phyloP scores from a whole-genome alignment of 2,113 vertebrate genomes.

The Suncus etruscus region DNA sequence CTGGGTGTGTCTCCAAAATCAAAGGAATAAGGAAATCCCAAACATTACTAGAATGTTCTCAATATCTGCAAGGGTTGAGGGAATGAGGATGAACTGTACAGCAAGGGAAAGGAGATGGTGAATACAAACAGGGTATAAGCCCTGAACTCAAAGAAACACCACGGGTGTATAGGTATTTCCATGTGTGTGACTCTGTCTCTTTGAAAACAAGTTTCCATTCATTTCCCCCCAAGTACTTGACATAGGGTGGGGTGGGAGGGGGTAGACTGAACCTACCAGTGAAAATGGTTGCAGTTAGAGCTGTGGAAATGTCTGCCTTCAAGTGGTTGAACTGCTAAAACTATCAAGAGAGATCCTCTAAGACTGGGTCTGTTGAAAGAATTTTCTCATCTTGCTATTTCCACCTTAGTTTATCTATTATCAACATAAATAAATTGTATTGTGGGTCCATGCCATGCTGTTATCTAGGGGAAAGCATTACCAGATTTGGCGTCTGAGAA shows the following conservation, averaged over 20 bases:
- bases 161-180: background rate
- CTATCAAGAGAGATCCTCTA: slow-evolving; percentile 53
- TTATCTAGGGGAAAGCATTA: slow-evolving; percentile 55
- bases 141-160: background rate
- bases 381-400: slow-evolving; percentile 69
- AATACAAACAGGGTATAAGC: background rate
- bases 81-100: background rate
- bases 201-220: slow-evolving; percentile 12
- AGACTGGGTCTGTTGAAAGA: slow-evolving; percentile 65
- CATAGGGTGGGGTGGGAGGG: background rate
- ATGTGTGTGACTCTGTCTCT: background rate
- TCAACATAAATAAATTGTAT: slow-evolving; percentile 74
- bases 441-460: slow-evolving; percentile 13
- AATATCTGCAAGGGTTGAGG: background rate
- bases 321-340: slow-evolving; percentile 55
- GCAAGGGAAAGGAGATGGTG: too few relatives aligned
- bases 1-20: too few relatives aligned
- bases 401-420: slow-evolving; percentile 71
- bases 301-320: slow-evolving; percentile 48
- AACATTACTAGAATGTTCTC: background rate
- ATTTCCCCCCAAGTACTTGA: slow-evolving; percentile 26
- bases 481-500: slow-evolving; percentile 53
- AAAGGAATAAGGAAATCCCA: background rate
- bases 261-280: slow-evolving; percentile 7
- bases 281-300: slow-evolving; percentile 50